Conservation (phyloP, 2,888 invertebrate species). For the Dascillus cervinus region DNA sequence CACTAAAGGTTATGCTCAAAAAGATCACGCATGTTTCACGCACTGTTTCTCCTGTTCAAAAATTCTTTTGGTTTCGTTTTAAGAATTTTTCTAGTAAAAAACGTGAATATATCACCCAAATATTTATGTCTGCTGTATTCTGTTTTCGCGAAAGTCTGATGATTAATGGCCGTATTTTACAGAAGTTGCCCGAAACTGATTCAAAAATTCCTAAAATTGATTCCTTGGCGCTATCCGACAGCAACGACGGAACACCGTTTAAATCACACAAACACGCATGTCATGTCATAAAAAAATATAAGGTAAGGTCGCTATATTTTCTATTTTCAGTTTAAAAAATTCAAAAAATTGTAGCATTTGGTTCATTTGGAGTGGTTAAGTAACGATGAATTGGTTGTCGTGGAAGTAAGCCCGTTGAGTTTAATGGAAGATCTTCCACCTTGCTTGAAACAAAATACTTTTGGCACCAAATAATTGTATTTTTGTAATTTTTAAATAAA, state of each 20-base stretch:
- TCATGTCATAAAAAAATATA: conserved; percentile 41
- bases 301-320: conserved; percentile 10
- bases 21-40: too few species aligned
- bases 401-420: conserved; percentile 66
- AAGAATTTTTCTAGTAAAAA: not conserved
- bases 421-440: conserved; percentile 66
- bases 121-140: conserved; percentile 1
- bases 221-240: conserved; percentile 8
- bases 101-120: conserved; percentile 1
- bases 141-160: conserved; percentile 1
- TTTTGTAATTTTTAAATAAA: not conserved
- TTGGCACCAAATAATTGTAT: conserved; percentile 44
- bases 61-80: not conserved
- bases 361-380: conserved; percentile 62
- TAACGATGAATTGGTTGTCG: conserved; percentile 62
- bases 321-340: not conserved
- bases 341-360: conserved; percentile 58
- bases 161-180: too few species aligned
- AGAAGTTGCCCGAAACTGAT: conserved; percentile 38
- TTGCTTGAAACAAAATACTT: conserved; percentile 58
- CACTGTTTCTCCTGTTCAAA: too few species aligned
- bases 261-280: conserved; percentile 37
- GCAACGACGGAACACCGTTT: conserved; percentile 9
- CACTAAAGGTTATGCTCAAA: too few species aligned
- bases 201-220: conserved; percentile 40